A percentile compares a stretch with the other conserved stretches of the same genome.
These are phyloP conservation scores for Diarsia mendica DNA, from an alignment of 2,888 invertebrate genomes.

Conservation along the genomic window DNA sequence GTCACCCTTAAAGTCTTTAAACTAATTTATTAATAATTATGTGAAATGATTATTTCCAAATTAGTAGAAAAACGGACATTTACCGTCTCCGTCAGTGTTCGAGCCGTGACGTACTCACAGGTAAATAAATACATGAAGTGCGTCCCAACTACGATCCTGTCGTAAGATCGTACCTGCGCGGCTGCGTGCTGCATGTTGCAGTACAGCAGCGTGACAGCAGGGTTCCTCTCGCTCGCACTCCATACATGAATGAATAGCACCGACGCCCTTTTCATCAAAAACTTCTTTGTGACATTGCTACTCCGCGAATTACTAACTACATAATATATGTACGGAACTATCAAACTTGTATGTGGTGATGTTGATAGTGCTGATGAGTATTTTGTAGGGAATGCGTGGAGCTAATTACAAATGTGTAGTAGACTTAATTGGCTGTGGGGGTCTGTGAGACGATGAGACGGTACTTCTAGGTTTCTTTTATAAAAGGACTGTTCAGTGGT, in stretches of 20 bases:
- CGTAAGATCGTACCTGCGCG: conserved; percentile 61
- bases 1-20: too few species aligned
- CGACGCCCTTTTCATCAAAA: conserved; percentile 85
- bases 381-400: conserved; percentile 27
- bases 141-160: conserved; percentile 70
- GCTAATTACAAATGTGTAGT: conserved; percentile 42
- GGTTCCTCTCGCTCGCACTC: conserved; percentile 79
- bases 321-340: conserved; percentile 58
- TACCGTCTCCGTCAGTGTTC: neutral
- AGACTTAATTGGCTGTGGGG: conserved; percentile 1
- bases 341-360: conserved; percentile 50
- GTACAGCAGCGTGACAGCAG: too few species aligned
- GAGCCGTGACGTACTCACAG: neutral
- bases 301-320: conserved; percentile 69
- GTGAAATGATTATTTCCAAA: neutral
- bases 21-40: neutral
- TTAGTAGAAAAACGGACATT: neutral
- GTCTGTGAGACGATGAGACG: neutral
- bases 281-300: conserved; percentile 74
- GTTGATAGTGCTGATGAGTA: conserved; percentile 39
- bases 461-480: conserved; percentile 14
- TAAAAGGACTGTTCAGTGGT: neutral
- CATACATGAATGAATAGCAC: conserved; percentile 84
- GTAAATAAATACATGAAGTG: neutral
- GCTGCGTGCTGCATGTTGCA: too few species aligned